A percentile compares a stretch with the other conserved stretches of the same genome.
Conservation (phyloP, 2,113 vertebrate genomes). For the Perca fluviatilis region DNA sequence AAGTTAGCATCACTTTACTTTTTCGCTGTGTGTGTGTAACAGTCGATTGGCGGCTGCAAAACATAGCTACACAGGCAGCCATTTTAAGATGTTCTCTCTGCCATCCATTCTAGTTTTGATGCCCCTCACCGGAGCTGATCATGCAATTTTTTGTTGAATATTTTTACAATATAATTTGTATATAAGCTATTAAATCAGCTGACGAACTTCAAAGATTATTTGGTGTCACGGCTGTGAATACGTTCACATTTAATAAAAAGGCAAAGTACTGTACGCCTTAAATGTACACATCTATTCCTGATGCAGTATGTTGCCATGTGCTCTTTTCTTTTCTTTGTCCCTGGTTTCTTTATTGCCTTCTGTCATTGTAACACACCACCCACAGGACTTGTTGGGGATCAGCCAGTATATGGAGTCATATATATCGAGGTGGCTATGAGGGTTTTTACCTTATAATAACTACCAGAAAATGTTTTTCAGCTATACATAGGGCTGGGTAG, state of each 20-base stretch:
- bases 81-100: neutral
- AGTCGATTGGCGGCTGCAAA: neutral
- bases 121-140: too few relatives aligned
- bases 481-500: neutral
- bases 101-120: neutral
- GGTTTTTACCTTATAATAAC: conserved; percentile 2
- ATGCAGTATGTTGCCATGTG: too few relatives aligned
- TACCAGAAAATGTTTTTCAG: conserved; percentile 1
- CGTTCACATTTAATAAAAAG: neutral
- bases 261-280: too few relatives aligned
- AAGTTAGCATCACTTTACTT: neutral
- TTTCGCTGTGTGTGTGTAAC: neutral
- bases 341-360: neutral
- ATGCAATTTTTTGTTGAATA: too few relatives aligned
- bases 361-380: neutral
- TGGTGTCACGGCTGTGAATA: neutral
- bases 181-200: neutral
- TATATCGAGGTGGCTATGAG: neutral
- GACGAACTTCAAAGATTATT: neutral
- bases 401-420: neutral
- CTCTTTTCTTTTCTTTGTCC: neutral
- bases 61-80: neutral
- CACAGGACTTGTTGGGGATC: neutral
- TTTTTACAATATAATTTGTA: too few relatives aligned
- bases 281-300: neutral